Evolutionary conservation across 2,888 invertebrate genomes (phyloP).

Genomic region (Chymomyza fuscimana): DNA sequence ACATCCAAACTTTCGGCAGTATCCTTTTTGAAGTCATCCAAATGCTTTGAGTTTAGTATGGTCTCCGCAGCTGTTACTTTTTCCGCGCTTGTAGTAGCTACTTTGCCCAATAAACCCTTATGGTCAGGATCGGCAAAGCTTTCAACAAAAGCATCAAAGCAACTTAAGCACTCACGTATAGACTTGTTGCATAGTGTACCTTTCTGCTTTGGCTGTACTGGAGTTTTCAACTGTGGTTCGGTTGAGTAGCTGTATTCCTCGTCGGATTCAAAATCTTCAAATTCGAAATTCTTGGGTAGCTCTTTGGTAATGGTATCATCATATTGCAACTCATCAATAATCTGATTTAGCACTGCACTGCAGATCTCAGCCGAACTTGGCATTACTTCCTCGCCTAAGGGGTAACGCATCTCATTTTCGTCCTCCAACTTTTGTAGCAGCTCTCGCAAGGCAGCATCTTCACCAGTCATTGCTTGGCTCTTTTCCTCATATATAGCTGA

Average conservation of each 20-base stretch:
- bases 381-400: constrained; percentile 38
- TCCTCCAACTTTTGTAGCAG: constrained; percentile 65
- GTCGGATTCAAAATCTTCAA: constrained; percentile 59
- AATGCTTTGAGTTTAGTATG: constrained; percentile 42
- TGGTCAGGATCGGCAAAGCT: constrained; percentile 25
- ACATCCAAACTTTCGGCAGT: constrained; percentile 50
- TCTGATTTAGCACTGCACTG: constrained; percentile 43
- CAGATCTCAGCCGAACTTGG: constrained; percentile 35
- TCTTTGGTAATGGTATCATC: constrained; percentile 19
- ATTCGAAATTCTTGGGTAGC: constrained; percentile 47
- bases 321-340: constrained; percentile 47
- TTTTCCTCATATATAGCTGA: constrained; percentile 35
- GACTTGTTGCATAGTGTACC: constrained; percentile 52
- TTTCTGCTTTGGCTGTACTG: constrained; percentile 31
- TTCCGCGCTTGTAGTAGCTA: constrained; percentile 29
- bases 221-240: no score
- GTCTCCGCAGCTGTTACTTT: constrained; percentile 53
- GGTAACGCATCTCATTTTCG: constrained; percentile 48
- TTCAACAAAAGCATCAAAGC: constrained; percentile 45
- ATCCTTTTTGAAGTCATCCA: constrained; percentile 49
- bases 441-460: constrained; percentile 54
- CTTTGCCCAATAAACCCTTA: background rate
- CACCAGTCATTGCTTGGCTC: constrained; percentile 43
- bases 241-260: constrained; percentile 59
- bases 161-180: constrained; percentile 57